Percentiles rank a stretch among this genome's conserved stretches.
Conservation (phyloP, 2,113 vertebrate genomes). For the Neotoma lepida region DNA sequence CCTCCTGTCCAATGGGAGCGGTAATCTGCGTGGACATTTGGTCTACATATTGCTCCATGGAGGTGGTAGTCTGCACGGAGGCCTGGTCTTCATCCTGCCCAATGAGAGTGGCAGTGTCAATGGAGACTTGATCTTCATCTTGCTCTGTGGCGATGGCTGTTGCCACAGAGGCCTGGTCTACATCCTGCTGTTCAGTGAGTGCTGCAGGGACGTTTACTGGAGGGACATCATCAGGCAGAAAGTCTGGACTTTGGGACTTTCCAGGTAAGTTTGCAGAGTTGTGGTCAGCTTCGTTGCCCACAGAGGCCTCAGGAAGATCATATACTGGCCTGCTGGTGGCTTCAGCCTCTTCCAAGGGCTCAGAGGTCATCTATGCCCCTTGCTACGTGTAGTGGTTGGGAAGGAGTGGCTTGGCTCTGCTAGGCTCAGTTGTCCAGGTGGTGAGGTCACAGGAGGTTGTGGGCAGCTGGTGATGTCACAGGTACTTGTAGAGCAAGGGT, state of each 20-base stretch:
- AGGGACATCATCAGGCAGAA: not conserved
- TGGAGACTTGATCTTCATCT: not conserved
- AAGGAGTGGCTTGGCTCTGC: not conserved
- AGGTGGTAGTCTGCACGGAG: not conserved
- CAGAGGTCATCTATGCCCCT: slow-evolving; percentile 64
- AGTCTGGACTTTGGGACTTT: not conserved
- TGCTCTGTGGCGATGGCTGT: not conserved
- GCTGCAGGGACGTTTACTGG: rapidly evolving
- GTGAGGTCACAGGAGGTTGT: slow-evolving; percentile 72
- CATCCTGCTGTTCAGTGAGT: rapidly evolving
- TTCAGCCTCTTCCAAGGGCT: not conserved
- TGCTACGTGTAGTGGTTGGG: slow-evolving; percentile 18
- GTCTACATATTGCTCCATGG: not conserved
- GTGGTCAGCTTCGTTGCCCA: rapidly evolving
- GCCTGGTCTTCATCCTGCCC: not conserved
- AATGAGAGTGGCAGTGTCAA: too few relatives aligned
- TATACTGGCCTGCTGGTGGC: not conserved
- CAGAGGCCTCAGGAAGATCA: not conserved
- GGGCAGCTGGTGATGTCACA: slow-evolving; percentile 68
- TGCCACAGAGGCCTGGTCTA: not conserved
- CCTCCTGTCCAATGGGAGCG: not conserved
- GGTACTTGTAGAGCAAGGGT: not conserved
- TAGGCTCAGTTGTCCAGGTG: not conserved
- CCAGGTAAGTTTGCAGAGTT: not conserved
- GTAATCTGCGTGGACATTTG: not conserved